Percentiles rank a stretch among this genome's conserved stretches.
Conservation (phyloP, 2,113 vertebrate genomes). For the Perccottus glenii region DNA sequence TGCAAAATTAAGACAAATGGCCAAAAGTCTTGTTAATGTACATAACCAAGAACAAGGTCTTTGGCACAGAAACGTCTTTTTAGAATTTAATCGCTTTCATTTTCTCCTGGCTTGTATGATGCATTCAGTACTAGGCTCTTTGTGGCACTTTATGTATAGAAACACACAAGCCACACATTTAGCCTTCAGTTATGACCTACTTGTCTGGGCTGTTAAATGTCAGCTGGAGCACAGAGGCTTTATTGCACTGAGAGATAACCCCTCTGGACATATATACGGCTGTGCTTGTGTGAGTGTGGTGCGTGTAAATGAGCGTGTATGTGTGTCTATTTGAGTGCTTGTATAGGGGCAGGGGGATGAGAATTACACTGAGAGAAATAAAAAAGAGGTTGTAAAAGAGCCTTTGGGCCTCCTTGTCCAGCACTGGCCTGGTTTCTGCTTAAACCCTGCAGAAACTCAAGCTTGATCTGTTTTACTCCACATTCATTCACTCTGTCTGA, state of each 20-base stretch:
- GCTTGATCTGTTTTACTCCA: constrained; percentile 41
- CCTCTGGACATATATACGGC: constrained; percentile 49
- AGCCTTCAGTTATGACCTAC: constrained; percentile 75
- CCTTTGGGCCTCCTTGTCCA: constrained; percentile 57
- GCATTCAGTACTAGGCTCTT: constrained; percentile 1
- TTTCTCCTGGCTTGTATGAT: background rate
- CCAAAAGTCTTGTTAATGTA: constrained; percentile 4
- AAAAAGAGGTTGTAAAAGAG: constrained; percentile 25
- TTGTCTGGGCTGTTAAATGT: constrained; percentile 74
- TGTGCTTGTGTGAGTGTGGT: constrained; percentile 28
- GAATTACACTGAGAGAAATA: constrained; percentile 26
- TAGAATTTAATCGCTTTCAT: constrained; percentile 1
- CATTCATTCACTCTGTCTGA: constrained; percentile 32
- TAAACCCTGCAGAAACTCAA: constrained; percentile 47
- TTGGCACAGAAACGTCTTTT: constrained; percentile 1
- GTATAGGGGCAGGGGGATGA: constrained; percentile 8
- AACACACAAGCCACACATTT: constrained; percentile 40
- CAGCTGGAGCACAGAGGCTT: constrained; percentile 60
- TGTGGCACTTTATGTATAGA: constrained; percentile 20
- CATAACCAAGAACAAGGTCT: background rate
- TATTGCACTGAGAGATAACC: constrained; percentile 63
- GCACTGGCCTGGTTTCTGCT: constrained; percentile 64
- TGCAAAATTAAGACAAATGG: constrained; percentile 33
- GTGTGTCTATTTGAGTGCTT: constrained; percentile 18
- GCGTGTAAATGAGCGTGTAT: constrained; percentile 12